Conservation (phyloP, 1,140 invertebrate species). For the Protaetia brevitarsis region DNA sequence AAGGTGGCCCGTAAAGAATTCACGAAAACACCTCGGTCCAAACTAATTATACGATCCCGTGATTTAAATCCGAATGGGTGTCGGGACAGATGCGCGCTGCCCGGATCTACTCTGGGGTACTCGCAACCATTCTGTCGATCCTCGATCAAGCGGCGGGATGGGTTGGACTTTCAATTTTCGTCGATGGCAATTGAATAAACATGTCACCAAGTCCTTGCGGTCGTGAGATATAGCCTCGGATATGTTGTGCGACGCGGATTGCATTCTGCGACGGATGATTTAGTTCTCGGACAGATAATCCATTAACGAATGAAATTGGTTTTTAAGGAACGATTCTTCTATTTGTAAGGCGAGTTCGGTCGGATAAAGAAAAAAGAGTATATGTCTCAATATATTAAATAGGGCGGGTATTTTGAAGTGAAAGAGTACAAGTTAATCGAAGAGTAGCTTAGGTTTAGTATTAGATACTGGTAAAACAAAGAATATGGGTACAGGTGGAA, state of each 20-base stretch:
- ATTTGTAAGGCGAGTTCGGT: too few species aligned
- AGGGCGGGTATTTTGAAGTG: too few species aligned
- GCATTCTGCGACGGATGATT: background rate
- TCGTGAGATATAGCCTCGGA: background rate
- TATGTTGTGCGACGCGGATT: background rate
- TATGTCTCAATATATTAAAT: too few species aligned
- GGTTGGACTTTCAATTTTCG: background rate
- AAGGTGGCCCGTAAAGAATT: constrained; percentile 14
- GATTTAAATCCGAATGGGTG: background rate
- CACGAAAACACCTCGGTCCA: constrained; percentile 15
- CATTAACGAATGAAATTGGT: constrained; percentile 5
- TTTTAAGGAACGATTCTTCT: too few species aligned
- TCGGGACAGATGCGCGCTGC: background rate
- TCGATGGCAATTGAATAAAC: constrained; percentile 9
- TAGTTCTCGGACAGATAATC: background rate
- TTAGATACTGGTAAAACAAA: too few species aligned
- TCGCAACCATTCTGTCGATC: too few species aligned
- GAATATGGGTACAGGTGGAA: too few species aligned
- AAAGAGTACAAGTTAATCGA: too few species aligned
- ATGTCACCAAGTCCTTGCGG: constrained; percentile 3
- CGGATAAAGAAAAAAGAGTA: too few species aligned
- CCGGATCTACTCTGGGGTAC: too few species aligned
- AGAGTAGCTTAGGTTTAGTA: too few species aligned
- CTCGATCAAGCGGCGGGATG: background rate
- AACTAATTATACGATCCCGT: constrained; percentile 11